Conservation (phyloP, 2,888 invertebrate genomes). For the Amiota minor region DNA sequence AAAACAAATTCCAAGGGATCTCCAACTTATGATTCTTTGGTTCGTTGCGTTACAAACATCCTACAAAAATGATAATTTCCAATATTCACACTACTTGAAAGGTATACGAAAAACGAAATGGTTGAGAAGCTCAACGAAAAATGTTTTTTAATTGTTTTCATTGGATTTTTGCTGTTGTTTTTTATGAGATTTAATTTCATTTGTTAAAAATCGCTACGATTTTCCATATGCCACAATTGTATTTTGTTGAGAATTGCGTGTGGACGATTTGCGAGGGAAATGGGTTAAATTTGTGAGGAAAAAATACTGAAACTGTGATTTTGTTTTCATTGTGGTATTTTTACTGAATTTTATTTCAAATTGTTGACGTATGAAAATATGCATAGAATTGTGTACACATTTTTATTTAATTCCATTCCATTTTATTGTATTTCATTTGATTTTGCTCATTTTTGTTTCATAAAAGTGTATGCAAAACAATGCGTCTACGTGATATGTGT, state of each 20-base stretch:
- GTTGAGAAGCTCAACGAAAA: neutral
- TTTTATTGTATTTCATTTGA: neutral
- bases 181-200: conserved; percentile 58
- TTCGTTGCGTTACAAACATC: too few relatives aligned
- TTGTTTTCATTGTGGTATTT: neutral
- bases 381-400: conserved; percentile 30
- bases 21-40: too few relatives aligned
- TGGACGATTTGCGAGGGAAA: too few relatives aligned
- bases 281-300: too few relatives aligned
- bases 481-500: too few relatives aligned
- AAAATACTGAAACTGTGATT: conserved; percentile 28
- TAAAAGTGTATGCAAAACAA: too few relatives aligned
- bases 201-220: conserved; percentile 59
- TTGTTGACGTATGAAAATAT: conserved; percentile 20
- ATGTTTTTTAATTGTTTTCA: conserved; percentile 5
- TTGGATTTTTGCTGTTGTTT: conserved; percentile 1
- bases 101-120: too few relatives aligned
- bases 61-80: too few relatives aligned
- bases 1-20: too few relatives aligned
- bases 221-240: conserved; percentile 57
- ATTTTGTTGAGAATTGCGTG: conserved; percentile 22
- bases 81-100: too few relatives aligned
- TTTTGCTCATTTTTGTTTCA: too few relatives aligned
- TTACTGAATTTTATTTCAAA: conserved; percentile 28
- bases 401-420: conserved; percentile 15